These are phyloP conservation scores for Silvanus unidentatus DNA, from an alignment of 2,888 invertebrate genomes.

Conservation along the genomic window DNA sequence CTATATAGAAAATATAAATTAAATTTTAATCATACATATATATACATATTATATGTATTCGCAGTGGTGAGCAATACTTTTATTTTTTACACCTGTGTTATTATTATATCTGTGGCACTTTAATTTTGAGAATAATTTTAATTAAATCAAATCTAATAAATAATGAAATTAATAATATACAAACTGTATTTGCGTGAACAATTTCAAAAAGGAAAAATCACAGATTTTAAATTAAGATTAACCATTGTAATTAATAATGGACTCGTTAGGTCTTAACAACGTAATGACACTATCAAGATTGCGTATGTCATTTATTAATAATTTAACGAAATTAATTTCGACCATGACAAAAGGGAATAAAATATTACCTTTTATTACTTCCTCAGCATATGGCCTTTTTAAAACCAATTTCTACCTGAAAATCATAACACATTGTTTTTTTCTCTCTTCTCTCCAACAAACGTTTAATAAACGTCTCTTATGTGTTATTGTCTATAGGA, in stretches of 20 bases:
- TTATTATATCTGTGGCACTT: no score
- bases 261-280: slow-evolving; percentile 40
- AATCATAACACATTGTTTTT: slow-evolving; percentile 5
- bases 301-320: slow-evolving; percentile 46
- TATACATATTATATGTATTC: no score
- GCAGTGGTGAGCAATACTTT: no score
- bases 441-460: no score
- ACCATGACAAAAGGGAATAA: slow-evolving; percentile 40
- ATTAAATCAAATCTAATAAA: not conserved
- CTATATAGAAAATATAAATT: no score
- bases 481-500: slow-evolving; percentile 19
- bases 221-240: slow-evolving; percentile 45
- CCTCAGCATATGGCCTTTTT: slow-evolving; percentile 40
- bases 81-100: no score
- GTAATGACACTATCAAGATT: slow-evolving; percentile 45
- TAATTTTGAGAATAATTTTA: no score
- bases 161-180: not conserved
- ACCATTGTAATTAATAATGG: slow-evolving; percentile 42
- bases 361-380: slow-evolving; percentile 38
- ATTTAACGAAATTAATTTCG: slow-evolving; percentile 42
- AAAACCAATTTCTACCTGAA: slow-evolving; percentile 37
- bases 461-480: no score
- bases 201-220: slow-evolving; percentile 27
- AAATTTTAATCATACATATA: no score
- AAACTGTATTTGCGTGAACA: no score